phyloP scores from a whole-genome alignment of 2,888 invertebrate species.

The Liodrosophila aerea region DNA sequence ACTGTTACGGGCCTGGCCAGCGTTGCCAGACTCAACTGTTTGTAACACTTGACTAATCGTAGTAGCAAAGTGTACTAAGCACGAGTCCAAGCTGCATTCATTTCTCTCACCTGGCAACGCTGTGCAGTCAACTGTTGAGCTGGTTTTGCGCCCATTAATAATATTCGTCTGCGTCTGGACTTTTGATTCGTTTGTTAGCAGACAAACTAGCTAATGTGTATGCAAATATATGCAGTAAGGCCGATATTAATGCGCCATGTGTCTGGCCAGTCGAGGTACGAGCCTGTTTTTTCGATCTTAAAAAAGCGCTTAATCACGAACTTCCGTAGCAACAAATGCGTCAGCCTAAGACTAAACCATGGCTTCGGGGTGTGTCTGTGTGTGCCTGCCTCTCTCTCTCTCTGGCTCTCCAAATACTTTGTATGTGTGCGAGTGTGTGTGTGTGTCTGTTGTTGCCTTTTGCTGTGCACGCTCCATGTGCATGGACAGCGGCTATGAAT shows the following conservation, averaged over 20 bases:
- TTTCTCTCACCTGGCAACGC: slow-evolving; percentile 39
- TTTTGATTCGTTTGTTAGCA: slow-evolving; percentile 20
- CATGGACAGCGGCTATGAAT: slow-evolving; percentile 73
- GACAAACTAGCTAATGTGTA: slow-evolving; percentile 44
- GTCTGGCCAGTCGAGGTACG: slow-evolving; percentile 31
- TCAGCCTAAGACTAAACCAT: slow-evolving; percentile 46
- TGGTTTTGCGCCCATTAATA: slow-evolving; percentile 55
- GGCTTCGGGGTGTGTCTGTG: slow-evolving; percentile 66
- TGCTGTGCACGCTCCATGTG: slow-evolving; percentile 64
- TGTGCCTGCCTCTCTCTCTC: slow-evolving; percentile 22
- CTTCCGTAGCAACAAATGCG: slow-evolving; percentile 76
- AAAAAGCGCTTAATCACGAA: slow-evolving; percentile 66
- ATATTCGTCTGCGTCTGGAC: slow-evolving; percentile 38
- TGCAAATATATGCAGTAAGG: slow-evolving; percentile 59
- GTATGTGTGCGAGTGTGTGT: slow-evolving; percentile 14
- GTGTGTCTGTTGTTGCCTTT: slow-evolving; percentile 24
- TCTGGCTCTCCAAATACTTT: background rate
- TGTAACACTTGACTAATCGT: no score
- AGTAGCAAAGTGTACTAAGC: slow-evolving; percentile 6
- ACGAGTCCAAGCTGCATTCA: background rate
- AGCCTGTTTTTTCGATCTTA: slow-evolving; percentile 47
- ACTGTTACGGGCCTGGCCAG: slow-evolving; percentile 49
- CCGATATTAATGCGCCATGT: slow-evolving; percentile 38
- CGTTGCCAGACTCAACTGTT: slow-evolving; percentile 60
- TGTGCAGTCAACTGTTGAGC: slow-evolving; percentile 36